Evolutionary conservation across 2,113 vertebrate species (phyloP), one percentile per base, ranked within the genome.

Genomic region (Gorsachius goisagi): DNA sequence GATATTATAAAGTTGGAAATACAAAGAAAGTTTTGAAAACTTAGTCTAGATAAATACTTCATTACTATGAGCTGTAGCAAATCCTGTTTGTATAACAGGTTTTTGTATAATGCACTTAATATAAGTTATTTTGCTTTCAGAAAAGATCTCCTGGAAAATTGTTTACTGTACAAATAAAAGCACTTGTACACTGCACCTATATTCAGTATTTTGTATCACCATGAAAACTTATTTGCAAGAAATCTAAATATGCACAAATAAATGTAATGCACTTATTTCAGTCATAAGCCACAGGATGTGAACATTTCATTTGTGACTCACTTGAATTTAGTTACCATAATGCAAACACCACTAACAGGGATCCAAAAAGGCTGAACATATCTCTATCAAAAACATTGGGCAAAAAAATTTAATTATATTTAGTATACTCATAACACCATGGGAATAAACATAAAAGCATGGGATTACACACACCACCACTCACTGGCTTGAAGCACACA

Each of bases 11-110:
- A 91, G 74, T 49, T 35, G 66, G 75, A 96, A 91, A 95, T 77
- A 88, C 58, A 89, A 86, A 86, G 84, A 68, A 68, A 56, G 60
- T 89, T 86, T 45, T 47, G 50, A 64, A 88, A 84, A 53, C 23
- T 69, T 44, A 52, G 13, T 68, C 41, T 89, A 68, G 63, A 66
- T 78, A 73, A 90, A 97, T 97, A 98, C 96, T 98, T 96, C 94
- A 97, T 97, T 97, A 97, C 98, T 98, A 98, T 98, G 97, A 98
- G 97, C 96, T 98, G 80, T 88, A 95, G 85, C 74, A 95, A 95
- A 90, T 94, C 95, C 86, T 91, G 58, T 92, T 63, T 98, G 97
- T 98, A 90, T 98, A 97, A 98, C 98, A 98, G 97, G 96, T 96
- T 97, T 98, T 98, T 98, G 97, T 98, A 97, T 97, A 95, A 95